Evolutionary conservation across 2,888 invertebrate genomes (phyloP).

Genomic region (Fragum fragum): DNA sequence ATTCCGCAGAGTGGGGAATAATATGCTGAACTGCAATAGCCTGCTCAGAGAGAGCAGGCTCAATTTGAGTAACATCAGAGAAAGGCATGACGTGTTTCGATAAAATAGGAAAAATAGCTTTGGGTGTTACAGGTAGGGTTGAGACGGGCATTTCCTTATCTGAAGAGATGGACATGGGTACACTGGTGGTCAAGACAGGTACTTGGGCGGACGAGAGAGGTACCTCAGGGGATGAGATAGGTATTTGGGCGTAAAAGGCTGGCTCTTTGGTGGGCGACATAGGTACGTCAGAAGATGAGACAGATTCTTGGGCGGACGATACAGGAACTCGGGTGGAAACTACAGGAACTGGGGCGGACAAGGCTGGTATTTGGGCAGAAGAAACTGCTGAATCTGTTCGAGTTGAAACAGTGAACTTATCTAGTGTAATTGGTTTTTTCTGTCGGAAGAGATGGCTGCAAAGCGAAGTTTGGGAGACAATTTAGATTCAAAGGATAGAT

Average conservation of each 20-base stretch:
- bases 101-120: too few relatives aligned
- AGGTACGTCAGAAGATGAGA: neutral
- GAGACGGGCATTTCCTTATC: too few relatives aligned
- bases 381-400: too few relatives aligned
- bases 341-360: neutral
- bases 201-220: too few relatives aligned
- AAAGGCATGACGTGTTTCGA: too few relatives aligned
- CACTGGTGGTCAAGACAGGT: too few relatives aligned
- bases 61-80: too few relatives aligned
- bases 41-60: neutral
- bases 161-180: too few relatives aligned
- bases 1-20: neutral
- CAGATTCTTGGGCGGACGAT: neutral
- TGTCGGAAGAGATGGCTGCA: neutral
- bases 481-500: slow-evolving; percentile 32
- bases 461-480: slow-evolving; percentile 8
- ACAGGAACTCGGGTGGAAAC: neutral
- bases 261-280: neutral
- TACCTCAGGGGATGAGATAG: too few relatives aligned
- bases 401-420: neutral
- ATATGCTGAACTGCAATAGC: neutral
- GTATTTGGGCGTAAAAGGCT: too few relatives aligned
- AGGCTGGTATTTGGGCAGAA: neutral
- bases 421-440: neutral
- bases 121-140: too few relatives aligned